Evolutionary conservation across 30 jellyfish, hydroid and myxozoan species (phyloP), one percentile per base, ranked within the genome.

Genomic region (Aurelia aurita complex sp. Pacific): DNA sequence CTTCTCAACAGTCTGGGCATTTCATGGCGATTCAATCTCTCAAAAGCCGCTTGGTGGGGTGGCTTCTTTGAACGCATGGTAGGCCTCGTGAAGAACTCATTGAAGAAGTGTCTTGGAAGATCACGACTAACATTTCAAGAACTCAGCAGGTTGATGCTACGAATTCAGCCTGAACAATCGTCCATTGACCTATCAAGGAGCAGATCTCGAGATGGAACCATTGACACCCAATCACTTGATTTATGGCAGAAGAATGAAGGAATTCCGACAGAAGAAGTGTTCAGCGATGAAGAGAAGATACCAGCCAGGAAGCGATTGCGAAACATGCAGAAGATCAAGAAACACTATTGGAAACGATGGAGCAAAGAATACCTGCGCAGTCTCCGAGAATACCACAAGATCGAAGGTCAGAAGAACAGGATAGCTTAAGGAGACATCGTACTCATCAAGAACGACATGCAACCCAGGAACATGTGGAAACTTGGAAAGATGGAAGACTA

Each of bases 31-130:
- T 82, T 82, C 77, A 82, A 82, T 61, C 64, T 82, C 17, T 42
- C 90, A 34, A 64, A 86, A 80, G 77, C 84, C 13, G 42, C 77
- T 18, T 84, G 89, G 94, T 70, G 94, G 95, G 91, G 85, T 34
- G 95, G 91, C 9, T 54, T 82, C 61, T 68, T 67, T 72, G 92
- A 82, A 43, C 14, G 92, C 23, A 82, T 85, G 94, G 82, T 73
- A 15, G 90, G 89, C 35, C 35, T 85, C 2, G 68, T 67, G 14
- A 85, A 85, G 75, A 57, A 62, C 73, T 29, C 69, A 16, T 23
- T 72, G 34, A 53, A 73, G 38, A 72, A 72, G 35, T 86, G 91
- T 15, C 40, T 64, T 35, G 82, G 91, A 42, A 60, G 73, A 52
- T n/a, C 74, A 17, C 42, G 64, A 19, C 17, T 46, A 11, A 75